Evolutionary conservation across 2,888 invertebrate genomes (phyloP).

Genomic region (Chalcosyrphus nemorum): DNA sequence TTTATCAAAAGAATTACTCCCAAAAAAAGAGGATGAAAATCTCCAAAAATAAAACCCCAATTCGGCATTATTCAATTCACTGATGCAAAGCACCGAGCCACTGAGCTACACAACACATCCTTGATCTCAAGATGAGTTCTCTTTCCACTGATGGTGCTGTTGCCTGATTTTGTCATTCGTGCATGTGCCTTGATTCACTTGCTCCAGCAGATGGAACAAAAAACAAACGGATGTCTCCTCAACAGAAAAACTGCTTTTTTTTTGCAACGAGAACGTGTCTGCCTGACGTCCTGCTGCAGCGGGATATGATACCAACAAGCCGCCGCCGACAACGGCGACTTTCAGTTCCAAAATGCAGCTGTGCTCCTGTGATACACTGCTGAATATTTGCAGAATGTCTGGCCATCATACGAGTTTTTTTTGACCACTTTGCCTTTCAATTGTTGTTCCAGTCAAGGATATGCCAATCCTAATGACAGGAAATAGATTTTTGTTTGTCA

Average conservation of each 20-base stretch:
- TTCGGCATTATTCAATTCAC: constrained; percentile 46
- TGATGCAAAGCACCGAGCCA: constrained; percentile 16
- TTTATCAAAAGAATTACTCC: constrained; percentile 35
- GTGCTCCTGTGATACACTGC: constrained; percentile 28
- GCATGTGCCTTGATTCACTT: constrained; percentile 58
- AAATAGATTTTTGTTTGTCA: constrained; percentile 51
- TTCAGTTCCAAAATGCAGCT: constrained; percentile 38
- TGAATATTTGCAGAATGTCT: background rate
- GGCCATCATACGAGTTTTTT: constrained; percentile 32
- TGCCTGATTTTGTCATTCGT: constrained; percentile 47
- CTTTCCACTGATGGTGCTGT: background rate
- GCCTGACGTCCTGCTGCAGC: constrained; percentile 61
- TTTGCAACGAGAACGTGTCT: constrained; percentile 59
- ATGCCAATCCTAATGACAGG: constrained; percentile 46
- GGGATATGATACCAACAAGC: constrained; percentile 21
- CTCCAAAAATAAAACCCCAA: constrained; percentile 37
- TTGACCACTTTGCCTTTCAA: constrained; percentile 17
- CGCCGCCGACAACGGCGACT: too few species aligned
- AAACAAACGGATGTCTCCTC: background rate
- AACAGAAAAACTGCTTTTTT: background rate
- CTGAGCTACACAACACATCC: constrained; percentile 36
- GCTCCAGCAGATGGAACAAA: background rate
- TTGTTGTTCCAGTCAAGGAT: constrained; percentile 35
- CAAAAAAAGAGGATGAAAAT: background rate
- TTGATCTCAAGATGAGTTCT: constrained; percentile 45